These are phyloP conservation scores for Xenus cinereus DNA, from an alignment of 2,113 vertebrate species.

Conservation along the genomic window DNA sequence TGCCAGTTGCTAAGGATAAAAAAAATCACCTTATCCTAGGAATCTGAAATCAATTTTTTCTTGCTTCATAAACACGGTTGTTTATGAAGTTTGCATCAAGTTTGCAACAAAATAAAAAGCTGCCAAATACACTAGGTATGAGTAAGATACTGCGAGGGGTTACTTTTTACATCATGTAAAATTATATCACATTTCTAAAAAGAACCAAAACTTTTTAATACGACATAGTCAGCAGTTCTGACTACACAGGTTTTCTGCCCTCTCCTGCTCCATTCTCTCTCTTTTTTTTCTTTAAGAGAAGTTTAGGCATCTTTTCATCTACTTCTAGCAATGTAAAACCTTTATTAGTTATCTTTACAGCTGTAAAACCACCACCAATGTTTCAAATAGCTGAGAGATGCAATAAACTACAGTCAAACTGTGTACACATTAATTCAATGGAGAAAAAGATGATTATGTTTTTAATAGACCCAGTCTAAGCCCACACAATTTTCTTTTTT, in stretches of 20 bases:
- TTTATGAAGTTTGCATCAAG: too few relatives aligned
- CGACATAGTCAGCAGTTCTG: background rate
- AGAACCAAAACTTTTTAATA: background rate
- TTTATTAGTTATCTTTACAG: background rate
- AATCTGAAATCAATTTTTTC: background rate
- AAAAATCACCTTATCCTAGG: background rate
- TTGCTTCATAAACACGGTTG: background rate
- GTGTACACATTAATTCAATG: background rate
- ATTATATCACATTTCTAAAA: background rate
- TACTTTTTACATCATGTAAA: background rate
- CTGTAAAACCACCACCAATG: background rate
- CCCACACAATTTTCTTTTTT: background rate
- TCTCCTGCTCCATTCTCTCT: background rate
- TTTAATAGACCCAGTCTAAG: background rate
- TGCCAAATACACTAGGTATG: background rate
- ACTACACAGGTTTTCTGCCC: background rate
- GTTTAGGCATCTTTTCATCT: background rate
- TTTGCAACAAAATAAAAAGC: background rate
- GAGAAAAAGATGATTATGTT: background rate
- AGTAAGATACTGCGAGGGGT: background rate
- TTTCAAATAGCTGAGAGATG: background rate
- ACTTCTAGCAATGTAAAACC: background rate
- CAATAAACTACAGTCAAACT: background rate
- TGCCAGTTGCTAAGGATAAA: background rate
- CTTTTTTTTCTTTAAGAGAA: background rate